Conservation (phyloP, 2,797 vertebrate species). For the Eurystomus glaucurus region DNA sequence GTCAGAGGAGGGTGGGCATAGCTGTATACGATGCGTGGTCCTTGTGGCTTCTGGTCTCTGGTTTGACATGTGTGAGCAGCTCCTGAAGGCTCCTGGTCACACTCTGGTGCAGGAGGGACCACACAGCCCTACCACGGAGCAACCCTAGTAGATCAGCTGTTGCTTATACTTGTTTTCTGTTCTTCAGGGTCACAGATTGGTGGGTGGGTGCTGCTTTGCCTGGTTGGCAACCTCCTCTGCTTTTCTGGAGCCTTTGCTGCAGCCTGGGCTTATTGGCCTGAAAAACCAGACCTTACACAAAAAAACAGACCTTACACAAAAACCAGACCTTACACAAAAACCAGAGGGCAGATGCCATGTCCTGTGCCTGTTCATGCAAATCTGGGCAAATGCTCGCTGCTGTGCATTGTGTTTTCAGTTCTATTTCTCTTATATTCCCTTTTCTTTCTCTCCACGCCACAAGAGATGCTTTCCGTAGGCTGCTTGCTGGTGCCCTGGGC, state of each 20-base stretch:
- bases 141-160: not conserved
- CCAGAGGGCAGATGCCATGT: not conserved
- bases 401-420: not conserved
- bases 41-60: not conserved
- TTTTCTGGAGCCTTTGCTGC: not conserved
- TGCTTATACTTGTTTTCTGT: not conserved
- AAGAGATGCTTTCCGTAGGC: not conserved
- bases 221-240: not conserved
- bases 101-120: not conserved
- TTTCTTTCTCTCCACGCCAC: not conserved
- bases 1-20: not conserved
- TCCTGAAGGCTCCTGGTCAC: not conserved
- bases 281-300: not conserved
- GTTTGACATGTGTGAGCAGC: accelerated
- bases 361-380: not conserved
- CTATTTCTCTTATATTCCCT: not conserved
- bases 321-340: not conserved
- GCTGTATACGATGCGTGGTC: accelerated
- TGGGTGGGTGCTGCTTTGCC: not conserved
- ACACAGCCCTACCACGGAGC: not conserved
- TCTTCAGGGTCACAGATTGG: not conserved
- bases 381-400: not conserved
- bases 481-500: not conserved
- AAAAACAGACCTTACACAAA: not conserved
- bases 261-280: not conserved